Evolutionary conservation across 2,797 vertebrate genomes (phyloP), one percentile per base, ranked within the genome.

Genomic region (Acanthurus leucopareius): DNA sequence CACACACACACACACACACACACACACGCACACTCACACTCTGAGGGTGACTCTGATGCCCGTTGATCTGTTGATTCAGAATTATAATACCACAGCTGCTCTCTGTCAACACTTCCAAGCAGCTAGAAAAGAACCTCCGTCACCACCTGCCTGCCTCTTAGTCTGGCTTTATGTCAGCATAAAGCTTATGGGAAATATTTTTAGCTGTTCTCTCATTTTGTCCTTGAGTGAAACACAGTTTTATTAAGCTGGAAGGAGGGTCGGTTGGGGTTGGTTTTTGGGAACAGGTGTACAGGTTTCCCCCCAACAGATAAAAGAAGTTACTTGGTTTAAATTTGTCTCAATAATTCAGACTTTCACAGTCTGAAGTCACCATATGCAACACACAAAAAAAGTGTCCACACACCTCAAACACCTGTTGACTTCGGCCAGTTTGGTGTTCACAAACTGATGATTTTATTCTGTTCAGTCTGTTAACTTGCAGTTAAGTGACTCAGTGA

Each of bases 81-180:
- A 67, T 77, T 69, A 83, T 88, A 87, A 83, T 83, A 73, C 72
- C 83, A 70, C 88, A 93, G 88, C 91, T 93, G 91, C 88, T 91
- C 89, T 80, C 72, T 92, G 91, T 93, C 88, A 89, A 75, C 89
- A 67, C 78, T 76, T 90, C 71, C 77, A 87, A 88, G 66, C 85
- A 89, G 66, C 79, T 74, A 64, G 85, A 82, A 85, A 86, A 89
- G 86, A 80, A 47, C 69, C 84, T 88, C 82, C 88, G 82, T 93
- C 88, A 87, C 60, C 86, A 53, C 77, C 45, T 8, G 17, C 25
- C 74, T 70, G 66, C 82, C 80, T 84, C 79, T 73, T 59, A 69
- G 61, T 70, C 74, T 53, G 79, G 54, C 80, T 82, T 69, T 75
- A 73, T 85, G 64, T 80, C 76, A 59, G 25, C 69, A 11, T 79